Base-by-base conservation (phyloP, 2,113 vertebrate genomes). In the Leiothrix lutea region DNA sequence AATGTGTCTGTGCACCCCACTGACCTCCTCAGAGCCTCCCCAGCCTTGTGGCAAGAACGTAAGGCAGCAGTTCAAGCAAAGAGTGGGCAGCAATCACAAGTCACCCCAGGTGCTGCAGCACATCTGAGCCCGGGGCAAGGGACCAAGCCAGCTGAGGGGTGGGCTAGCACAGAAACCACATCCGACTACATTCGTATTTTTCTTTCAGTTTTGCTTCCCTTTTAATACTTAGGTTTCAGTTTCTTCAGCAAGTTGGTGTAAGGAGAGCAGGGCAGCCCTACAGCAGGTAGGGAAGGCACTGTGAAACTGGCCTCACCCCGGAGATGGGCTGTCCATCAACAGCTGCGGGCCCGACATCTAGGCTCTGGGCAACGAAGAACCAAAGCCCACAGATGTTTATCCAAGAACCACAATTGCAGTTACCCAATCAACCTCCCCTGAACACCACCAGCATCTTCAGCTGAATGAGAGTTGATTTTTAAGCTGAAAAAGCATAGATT, bases 61-160 rank as follows among this genome's bases (percentile, higher is more conserved):
- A 83, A 72, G 51, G 61, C 40, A 31, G 60, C 50, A 75, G n/a
- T 38, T 72, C 36, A 78, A 36, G 72, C 7, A 9, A n/a, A 31
- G 42, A 61, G 44, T 2, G 42, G 33, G 71, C 78, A 91, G 40
- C 4, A 5, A 79, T 47, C 60, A 80, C 29, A 67, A 80, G 90
- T 14, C 35, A n/a, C 50, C 71, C 9, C 44, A 28, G 78, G 56
- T 67, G 85, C 62, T 67, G 88, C 57, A 61, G 51, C 58, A 64
- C 87, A 64, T 80, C 86, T 40, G 62, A 92, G 92, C 88, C 84
- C 70, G 97, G 73, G 93, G 23, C 74, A 95, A 83, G 18, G 14
- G 8, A 90, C 8, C 64, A 40, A 45, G 73, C 14, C 62, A 31
- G 45, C 42, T 21, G 6, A 65, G 50, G 53, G 19, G 64, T 23